Evolutionary conservation across 2,797 vertebrate species (phyloP).

Genomic region (Forpus xanthops): DNA sequence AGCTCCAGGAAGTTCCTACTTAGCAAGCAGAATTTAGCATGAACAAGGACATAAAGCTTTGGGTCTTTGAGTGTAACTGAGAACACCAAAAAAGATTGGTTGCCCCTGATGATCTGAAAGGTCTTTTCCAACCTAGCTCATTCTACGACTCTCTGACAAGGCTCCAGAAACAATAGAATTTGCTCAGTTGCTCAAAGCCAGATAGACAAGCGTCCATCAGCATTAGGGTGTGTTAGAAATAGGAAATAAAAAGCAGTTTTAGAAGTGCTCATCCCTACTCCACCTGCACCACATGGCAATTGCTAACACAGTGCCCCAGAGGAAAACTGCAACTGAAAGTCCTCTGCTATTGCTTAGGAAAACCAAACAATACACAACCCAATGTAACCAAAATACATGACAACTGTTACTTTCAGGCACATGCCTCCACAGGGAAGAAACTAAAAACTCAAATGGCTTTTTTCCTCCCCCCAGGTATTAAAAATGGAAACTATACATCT

Average conservation of each 20-base stretch:
- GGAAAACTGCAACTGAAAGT: not conserved
- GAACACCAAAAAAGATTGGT: not conserved
- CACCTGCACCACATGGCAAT: not conserved
- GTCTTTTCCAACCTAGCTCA: not conserved
- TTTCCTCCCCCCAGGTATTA: not conserved
- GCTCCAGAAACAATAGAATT: not conserved
- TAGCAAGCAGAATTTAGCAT: not conserved
- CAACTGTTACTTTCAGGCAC: not conserved
- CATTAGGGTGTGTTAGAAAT: not conserved
- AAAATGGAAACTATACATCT: not conserved
- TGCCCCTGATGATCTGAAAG: not conserved
- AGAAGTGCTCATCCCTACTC: not conserved
- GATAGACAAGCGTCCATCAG: not conserved
- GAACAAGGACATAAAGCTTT: not conserved
- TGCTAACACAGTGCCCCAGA: not conserved
- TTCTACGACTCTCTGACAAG: not conserved
- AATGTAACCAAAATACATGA: not conserved
- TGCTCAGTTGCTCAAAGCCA: not conserved
- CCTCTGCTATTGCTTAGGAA: not conserved
- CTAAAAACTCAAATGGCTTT: not conserved
- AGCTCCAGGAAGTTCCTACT: not conserved
- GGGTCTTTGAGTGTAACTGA: not conserved
- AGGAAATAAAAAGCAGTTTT: slow-evolving; percentile 15
- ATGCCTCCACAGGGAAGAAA: slow-evolving; percentile 7
- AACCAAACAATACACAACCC: not conserved